A percentile compares a stretch with the other conserved stretches of the same genome.
Evolutionary conservation across 2,113 vertebrate genomes (phyloP).

Genomic region (Anseranas semipalmata): DNA sequence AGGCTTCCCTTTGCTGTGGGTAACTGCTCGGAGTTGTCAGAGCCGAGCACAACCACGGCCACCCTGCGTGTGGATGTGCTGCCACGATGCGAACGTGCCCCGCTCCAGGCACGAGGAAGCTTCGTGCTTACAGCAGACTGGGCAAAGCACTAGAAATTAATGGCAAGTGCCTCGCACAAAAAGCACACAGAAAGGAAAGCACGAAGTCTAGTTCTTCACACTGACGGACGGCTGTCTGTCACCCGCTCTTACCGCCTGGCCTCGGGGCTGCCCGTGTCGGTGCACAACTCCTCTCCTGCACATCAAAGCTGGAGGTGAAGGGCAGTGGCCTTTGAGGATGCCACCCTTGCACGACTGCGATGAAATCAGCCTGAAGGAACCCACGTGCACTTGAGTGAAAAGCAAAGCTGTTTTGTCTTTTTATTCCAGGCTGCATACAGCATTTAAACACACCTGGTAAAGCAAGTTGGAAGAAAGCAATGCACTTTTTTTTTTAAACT

Average conservation of each 20-base stretch:
- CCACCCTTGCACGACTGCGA: accelerated
- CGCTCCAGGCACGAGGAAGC: no score
- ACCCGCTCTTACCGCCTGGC: neutral
- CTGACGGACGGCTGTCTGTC: neutral
- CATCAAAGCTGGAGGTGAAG: neutral
- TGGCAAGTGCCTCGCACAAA: accelerated
- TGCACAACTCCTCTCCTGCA: neutral
- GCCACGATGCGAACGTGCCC: no score
- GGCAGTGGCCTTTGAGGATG: neutral
- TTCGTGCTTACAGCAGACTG: neutral
- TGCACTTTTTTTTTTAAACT: neutral
- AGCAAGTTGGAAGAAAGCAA: accelerated
- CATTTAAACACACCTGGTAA: neutral
- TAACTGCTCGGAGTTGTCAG: no score
- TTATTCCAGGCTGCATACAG: neutral
- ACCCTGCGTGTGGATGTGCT: no score
- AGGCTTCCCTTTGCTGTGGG: neutral
- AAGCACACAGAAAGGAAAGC: neutral
- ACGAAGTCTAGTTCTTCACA: accelerated
- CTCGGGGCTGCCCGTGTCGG: neutral
- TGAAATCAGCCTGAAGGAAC: neutral
- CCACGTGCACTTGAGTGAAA: neutral
- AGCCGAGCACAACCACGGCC: neutral
- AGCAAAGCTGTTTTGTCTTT: neutral
- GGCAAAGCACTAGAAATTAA: neutral